Base-by-base conservation (phyloP, 2,113 vertebrate genomes). In the Trogon melanurus region DNA sequence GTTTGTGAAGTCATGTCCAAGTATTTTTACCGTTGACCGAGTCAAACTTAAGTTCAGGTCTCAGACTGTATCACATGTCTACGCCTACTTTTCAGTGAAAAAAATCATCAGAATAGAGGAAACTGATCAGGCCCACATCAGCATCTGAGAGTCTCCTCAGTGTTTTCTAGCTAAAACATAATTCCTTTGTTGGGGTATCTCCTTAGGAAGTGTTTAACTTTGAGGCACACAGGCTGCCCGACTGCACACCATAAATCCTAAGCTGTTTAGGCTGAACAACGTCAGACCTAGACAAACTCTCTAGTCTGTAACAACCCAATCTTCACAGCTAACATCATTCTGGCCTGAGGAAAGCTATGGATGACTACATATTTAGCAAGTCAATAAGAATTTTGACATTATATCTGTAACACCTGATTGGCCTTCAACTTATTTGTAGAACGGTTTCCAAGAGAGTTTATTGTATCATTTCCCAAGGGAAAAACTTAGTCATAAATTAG, bases 401-500 rank as follows among this genome's bases (percentile, higher is more conserved):
- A 4, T 67, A 80, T 76, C 60, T 74, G 7, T 26, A 75, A 73
- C 51, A 89, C 26, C 74, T 79, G 54, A 88, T 89, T 82, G 70
- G 47, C 81, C 66, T 91, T 76, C 60, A 51, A 93, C 2, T 2
- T 79, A 76, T 54, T 91, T 79, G 74, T 67, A 56, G 79, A 27
- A 8, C n/a, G 79, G 26, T 76, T 96, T 89, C 27, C 81, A 51
- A 29, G 27, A 71, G 61, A 80, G 79, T 82, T 95, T 76, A 87
- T 21, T 93, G 58, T 92, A 89, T 65, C 41, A 41, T 62, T 81
- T 95, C 96, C 81, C 85, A 79, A 60, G 85, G 81, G 85, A 89
- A 85, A 41, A 91, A 80, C 54, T 91, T 83, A 44, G 84, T 41
- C 58, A 73, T 83, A 76, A 88, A 91, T 79, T 79, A 94, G 70